A percentile compares a stretch with the other conserved stretches of the same genome.
Evolutionary conservation across 2,113 vertebrate species (phyloP).

Genomic region (Peromyscus californicus): DNA sequence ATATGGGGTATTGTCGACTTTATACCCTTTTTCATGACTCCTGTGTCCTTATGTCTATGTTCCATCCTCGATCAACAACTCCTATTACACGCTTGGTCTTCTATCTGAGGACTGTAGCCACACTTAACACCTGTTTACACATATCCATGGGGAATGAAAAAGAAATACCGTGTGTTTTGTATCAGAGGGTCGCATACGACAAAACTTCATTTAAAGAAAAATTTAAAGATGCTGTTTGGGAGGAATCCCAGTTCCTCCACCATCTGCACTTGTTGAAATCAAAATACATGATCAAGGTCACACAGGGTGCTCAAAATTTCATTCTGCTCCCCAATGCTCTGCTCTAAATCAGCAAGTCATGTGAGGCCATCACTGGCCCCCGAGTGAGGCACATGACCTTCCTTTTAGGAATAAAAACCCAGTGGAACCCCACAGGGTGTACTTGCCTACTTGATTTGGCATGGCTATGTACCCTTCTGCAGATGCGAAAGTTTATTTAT

Average conservation of each 20-base stretch:
- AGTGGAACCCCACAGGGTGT: background rate
- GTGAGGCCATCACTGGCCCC: accelerated
- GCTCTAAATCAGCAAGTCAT: background rate
- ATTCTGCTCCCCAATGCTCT: background rate
- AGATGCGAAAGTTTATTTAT: background rate
- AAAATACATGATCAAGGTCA: background rate
- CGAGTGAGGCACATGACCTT: background rate
- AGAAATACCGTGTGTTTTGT: background rate
- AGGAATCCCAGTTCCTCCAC: background rate
- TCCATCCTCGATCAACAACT: background rate
- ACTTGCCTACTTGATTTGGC: background rate
- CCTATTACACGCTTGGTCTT: background rate
- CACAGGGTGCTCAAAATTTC: background rate
- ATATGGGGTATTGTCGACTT: background rate
- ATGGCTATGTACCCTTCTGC: background rate
- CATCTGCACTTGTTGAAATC: background rate
- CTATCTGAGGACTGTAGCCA: background rate
- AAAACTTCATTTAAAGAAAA: background rate
- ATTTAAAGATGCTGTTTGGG: background rate
- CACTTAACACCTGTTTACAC: background rate
- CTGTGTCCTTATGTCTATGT: background rate
- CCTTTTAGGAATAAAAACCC: background rate
- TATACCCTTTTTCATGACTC: background rate
- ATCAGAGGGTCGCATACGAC: background rate
- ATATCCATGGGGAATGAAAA: background rate